phyloP scores from a whole-genome alignment of 1,140 invertebrate species.

The Euwallacea fornicatus region DNA sequence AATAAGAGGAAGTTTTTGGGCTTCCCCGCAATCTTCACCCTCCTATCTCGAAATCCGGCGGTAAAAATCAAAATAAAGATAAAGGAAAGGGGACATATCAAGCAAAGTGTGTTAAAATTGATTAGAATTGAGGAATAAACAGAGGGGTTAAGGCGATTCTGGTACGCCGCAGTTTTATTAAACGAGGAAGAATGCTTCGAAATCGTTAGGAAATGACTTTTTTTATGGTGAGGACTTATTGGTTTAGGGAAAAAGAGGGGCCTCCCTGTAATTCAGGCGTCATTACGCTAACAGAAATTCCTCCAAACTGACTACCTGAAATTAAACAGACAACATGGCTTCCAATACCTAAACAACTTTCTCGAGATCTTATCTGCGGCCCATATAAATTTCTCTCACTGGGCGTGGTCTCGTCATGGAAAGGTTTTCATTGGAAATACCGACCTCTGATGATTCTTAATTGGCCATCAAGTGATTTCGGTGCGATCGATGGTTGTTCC shows the following conservation, averaged over 20 bases:
- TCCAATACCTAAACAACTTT: constrained; percentile 30
- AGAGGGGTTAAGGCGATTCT: constrained; percentile 47
- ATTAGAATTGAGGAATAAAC: constrained; percentile 49
- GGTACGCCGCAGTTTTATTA: constrained; percentile 25
- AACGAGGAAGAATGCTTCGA: constrained; percentile 16
- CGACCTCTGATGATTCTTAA: background rate
- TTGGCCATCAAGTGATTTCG: too few species aligned
- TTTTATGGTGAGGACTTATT: constrained; percentile 23
- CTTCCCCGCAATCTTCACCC: too few species aligned
- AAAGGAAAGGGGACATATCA: constrained; percentile 46
- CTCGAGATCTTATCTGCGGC: background rate
- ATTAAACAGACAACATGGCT: constrained; percentile 31
- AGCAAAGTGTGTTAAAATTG: constrained; percentile 50
- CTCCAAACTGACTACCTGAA: constrained; percentile 14
- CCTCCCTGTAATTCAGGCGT: constrained; percentile 10
- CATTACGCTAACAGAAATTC: background rate
- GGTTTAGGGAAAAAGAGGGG: constrained; percentile 19
- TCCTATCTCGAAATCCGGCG: background rate
- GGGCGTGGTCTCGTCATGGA: background rate
- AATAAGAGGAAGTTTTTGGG: too few species aligned
- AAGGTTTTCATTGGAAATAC: background rate
- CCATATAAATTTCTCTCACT: too few species aligned
- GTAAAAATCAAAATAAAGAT: constrained; percentile 49
- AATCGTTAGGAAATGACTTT: constrained; percentile 22
- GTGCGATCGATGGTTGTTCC: too few species aligned